Percentiles rank a stretch among this genome's conserved stretches.
phyloP scores from a whole-genome alignment of 2,888 invertebrate species.

The Doris montereyensis region DNA sequence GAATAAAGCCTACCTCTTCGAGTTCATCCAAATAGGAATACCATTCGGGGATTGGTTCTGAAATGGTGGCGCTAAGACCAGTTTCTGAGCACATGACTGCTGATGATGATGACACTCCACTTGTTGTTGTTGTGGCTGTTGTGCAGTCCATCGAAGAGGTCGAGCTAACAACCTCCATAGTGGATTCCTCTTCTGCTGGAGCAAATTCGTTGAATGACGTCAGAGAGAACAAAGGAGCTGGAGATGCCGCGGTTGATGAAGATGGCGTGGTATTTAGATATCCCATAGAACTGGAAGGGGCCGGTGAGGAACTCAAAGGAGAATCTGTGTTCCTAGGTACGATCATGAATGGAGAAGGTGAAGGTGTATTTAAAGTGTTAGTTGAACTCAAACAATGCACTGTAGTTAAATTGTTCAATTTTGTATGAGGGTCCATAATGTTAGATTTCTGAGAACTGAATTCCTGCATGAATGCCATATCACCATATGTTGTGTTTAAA shows the following conservation, averaged over 20 bases:
- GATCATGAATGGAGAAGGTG: not conserved
- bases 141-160: not conserved
- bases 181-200: not conserved
- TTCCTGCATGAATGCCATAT: no score
- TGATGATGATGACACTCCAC: not conserved
- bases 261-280: not conserved
- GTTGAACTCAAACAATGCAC: not conserved
- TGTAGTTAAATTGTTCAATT: not conserved
- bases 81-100: slow-evolving; percentile 1
- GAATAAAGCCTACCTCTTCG: slow-evolving; percentile 22
- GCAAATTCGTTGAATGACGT: no score
- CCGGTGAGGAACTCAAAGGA: slow-evolving; percentile 1
- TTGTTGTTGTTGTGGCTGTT: not conserved
- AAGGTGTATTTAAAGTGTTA: slow-evolving; percentile 1
- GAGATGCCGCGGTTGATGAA: slow-evolving; percentile 10
- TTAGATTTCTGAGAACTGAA: no score
- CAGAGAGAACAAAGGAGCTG: slow-evolving; percentile 16
- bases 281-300: not conserved
- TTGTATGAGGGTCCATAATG: slow-evolving; percentile 21
- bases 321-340: not conserved
- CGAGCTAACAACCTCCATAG: not conserved
- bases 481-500: no score
- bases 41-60: slow-evolving; percentile 39
- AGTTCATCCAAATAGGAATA: slow-evolving; percentile 43
- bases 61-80: slow-evolving; percentile 27